Percentiles rank a stretch among this genome's conserved stretches.
Conservation (phyloP, 2,888 invertebrate species). For the Cosmia trapezina region DNA sequence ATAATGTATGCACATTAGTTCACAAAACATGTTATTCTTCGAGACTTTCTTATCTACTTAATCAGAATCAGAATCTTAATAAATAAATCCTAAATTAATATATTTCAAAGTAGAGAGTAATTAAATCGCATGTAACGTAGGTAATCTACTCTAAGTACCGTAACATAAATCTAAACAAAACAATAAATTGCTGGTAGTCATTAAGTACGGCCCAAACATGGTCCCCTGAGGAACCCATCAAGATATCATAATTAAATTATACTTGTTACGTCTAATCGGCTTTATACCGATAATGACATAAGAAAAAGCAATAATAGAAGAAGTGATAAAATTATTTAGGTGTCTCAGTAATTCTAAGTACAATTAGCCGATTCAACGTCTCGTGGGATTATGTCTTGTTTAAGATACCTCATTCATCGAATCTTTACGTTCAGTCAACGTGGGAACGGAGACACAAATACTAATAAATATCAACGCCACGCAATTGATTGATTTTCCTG, state of each 20-base stretch:
- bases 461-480: constrained; percentile 46
- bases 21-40: constrained; percentile 2
- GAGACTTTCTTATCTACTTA: constrained; percentile 4
- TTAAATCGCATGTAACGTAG: constrained; percentile 14
- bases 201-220: constrained; percentile 16
- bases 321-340: constrained; percentile 37
- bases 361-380: constrained; percentile 48
- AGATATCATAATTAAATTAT: constrained; percentile 11
- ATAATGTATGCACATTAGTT: constrained; percentile 24
- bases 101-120: constrained; percentile 4
- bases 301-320: constrained; percentile 19
- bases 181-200: constrained; percentile 8
- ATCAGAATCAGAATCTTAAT: constrained; percentile 15
- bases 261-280: constrained; percentile 9
- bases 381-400: constrained; percentile 45
- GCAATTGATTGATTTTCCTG: constrained; percentile 58
- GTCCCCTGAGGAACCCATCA: constrained; percentile 32
- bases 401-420: constrained; percentile 55
- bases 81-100: constrained; percentile 10
- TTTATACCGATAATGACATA: constrained; percentile 10
- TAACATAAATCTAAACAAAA: constrained; percentile 21
- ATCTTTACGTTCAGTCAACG: constrained; percentile 41
- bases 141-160: constrained; percentile 7
- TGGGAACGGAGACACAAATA: constrained; percentile 51
- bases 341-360: constrained; percentile 24